Evolutionary conservation across 2,113 vertebrate genomes (phyloP).

Genomic region (Alexandromys fortis): DNA sequence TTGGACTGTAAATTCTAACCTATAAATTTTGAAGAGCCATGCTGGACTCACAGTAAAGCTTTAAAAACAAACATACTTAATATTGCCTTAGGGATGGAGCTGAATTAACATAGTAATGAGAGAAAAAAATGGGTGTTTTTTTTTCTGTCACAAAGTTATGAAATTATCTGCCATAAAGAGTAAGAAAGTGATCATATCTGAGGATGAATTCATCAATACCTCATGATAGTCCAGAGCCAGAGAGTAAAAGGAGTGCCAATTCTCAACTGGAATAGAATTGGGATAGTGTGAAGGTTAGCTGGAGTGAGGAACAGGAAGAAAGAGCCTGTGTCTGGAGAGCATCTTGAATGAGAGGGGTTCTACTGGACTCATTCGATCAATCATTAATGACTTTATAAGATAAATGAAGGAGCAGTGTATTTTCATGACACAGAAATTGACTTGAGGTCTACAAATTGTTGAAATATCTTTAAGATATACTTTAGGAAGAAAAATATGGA

Average conservation of each 20-base stretch:
- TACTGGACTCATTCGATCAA: not conserved
- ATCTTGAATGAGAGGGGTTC: not conserved
- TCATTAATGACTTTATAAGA: not conserved
- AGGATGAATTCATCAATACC: not conserved
- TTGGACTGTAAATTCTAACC: not conserved
- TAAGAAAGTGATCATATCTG: not conserved
- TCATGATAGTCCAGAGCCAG: not conserved
- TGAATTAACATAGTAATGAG: not conserved
- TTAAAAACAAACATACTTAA: not conserved
- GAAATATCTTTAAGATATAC: not conserved
- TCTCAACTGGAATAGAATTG: not conserved
- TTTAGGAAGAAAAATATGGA: not conserved
- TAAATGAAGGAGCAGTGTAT: not conserved
- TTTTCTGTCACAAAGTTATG: conserved; percentile 30
- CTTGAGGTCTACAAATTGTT: not conserved
- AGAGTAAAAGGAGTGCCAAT: not conserved
- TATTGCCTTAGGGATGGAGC: not conserved
- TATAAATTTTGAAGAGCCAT: not conserved
- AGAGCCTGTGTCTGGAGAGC: not conserved
- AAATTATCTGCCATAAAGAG: not conserved
- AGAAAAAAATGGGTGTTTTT: not conserved
- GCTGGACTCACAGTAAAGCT: not conserved
- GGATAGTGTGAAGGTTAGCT: not conserved
- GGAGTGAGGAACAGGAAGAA: not conserved
- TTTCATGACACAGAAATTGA: not conserved